phyloP scores from a whole-genome alignment of 1,140 invertebrate species.

The Drosophila tani region DNA sequence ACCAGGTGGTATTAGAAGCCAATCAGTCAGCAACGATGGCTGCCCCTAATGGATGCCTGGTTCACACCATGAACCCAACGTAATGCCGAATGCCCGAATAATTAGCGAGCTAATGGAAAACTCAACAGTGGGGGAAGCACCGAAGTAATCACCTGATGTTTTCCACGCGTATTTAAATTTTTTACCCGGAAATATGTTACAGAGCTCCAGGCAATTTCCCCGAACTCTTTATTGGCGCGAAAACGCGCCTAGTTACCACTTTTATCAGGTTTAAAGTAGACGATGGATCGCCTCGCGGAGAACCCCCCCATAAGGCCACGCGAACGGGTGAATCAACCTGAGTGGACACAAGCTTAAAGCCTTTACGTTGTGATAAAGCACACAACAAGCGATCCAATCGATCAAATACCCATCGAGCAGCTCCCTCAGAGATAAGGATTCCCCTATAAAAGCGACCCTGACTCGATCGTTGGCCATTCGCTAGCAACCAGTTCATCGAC shows the following conservation, averaged over 20 bases:
- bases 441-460: conserved; percentile 15
- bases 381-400: conserved; percentile 31
- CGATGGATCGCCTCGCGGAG: background rate
- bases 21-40: conserved; percentile 3
- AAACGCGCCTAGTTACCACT: background rate
- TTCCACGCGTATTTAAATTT: background rate
- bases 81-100: conserved; percentile 1
- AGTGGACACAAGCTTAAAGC: background rate
- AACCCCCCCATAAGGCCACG: conserved; percentile 1
- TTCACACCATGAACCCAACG: background rate
- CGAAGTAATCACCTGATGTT: background rate
- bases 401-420: conserved; percentile 26
- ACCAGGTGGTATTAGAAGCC: background rate
- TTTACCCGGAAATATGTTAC: background rate
- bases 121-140: background rate
- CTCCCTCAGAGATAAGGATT: conserved; percentile 12
- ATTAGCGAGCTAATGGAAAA: conserved; percentile 5
- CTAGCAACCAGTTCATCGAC: conserved; percentile 14
- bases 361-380: background rate
- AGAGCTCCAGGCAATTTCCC: background rate
- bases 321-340: conserved; percentile 6
- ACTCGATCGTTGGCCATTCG: background rate
- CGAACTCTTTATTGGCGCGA: background rate
- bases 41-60: conserved; percentile 8
- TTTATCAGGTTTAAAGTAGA: conserved; percentile 2